Evolutionary conservation across 2,113 vertebrate genomes (phyloP).

Genomic region (Psophia crepitans): DNA sequence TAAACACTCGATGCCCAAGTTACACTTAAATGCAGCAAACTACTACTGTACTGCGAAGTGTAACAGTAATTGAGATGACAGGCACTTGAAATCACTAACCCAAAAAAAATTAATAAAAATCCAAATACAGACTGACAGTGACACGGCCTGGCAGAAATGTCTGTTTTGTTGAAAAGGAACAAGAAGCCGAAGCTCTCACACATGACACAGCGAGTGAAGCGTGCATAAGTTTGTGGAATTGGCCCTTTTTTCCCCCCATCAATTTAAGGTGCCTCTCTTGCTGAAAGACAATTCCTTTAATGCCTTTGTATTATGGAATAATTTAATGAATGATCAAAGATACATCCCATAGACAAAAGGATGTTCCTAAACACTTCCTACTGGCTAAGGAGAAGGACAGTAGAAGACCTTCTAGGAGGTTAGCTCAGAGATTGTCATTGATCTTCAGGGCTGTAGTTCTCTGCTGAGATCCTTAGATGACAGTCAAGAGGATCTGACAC

Average conservation of each 20-base stretch:
- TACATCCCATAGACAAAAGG: not conserved
- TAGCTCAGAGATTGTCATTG: not conserved
- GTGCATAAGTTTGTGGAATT: fast-evolving
- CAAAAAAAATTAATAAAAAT: not conserved
- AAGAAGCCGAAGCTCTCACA: too few species aligned
- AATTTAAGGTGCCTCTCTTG: not conserved
- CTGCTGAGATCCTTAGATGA: not conserved
- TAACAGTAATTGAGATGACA: not conserved
- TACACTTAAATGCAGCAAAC: not conserved
- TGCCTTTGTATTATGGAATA: not conserved
- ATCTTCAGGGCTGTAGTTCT: not conserved
- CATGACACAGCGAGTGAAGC: fast-evolving
- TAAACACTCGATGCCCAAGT: not conserved
- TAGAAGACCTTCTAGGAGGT: not conserved
- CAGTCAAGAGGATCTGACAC: not conserved
- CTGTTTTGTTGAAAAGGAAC: not conserved
- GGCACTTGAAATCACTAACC: not conserved
- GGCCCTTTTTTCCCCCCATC: not conserved
- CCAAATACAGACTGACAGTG: not conserved
- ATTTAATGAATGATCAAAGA: not conserved
- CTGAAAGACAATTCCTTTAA: not conserved
- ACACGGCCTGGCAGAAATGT: not conserved
- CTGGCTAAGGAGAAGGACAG: not conserved
- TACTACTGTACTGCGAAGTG: not conserved
- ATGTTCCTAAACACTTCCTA: not conserved